These are phyloP conservation scores for Hyppa rectilinea DNA, from an alignment of 2,888 invertebrate genomes.

Conservation along the genomic window DNA sequence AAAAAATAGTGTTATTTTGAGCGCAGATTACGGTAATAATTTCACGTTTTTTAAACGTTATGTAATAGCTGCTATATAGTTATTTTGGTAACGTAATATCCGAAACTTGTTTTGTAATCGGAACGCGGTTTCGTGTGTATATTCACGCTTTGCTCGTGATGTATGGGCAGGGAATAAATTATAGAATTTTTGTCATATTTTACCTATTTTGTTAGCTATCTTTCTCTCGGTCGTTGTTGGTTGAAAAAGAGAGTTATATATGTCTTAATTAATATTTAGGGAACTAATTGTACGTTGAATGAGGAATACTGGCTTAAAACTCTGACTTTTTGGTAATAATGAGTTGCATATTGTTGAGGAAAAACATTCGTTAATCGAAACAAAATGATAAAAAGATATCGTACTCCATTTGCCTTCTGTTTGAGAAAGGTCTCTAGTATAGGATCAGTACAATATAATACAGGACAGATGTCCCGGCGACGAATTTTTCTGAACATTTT, in stretches of 20 bases:
- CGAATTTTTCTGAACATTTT: not conserved
- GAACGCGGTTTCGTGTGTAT: constrained; percentile 48
- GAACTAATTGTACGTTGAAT: not conserved
- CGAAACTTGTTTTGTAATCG: constrained; percentile 61
- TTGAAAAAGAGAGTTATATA: constrained; percentile 33
- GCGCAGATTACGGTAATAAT: constrained; percentile 49
- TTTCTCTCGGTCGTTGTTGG: not conserved
- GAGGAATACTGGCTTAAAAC: not conserved
- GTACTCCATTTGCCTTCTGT: not conserved
- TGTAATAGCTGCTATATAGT: constrained; percentile 37
- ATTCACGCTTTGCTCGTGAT: constrained; percentile 27
- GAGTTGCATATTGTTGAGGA: not conserved
- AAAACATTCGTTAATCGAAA: not conserved
- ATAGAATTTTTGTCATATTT: not conserved
- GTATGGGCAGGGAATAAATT: constrained; percentile 27
- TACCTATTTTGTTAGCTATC: constrained; percentile 1
- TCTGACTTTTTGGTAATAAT: not conserved
- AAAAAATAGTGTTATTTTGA: constrained; percentile 41
- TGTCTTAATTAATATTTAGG: not conserved
- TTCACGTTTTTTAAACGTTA: constrained; percentile 38
- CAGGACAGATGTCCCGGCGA: not conserved
- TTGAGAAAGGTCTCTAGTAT: not conserved
- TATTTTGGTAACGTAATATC: constrained; percentile 61
- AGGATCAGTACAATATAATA: not conserved
- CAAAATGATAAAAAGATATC: not conserved